phyloP scores from a whole-genome alignment of 1,140 invertebrate genomes.

The Parapsyche elsis region DNA sequence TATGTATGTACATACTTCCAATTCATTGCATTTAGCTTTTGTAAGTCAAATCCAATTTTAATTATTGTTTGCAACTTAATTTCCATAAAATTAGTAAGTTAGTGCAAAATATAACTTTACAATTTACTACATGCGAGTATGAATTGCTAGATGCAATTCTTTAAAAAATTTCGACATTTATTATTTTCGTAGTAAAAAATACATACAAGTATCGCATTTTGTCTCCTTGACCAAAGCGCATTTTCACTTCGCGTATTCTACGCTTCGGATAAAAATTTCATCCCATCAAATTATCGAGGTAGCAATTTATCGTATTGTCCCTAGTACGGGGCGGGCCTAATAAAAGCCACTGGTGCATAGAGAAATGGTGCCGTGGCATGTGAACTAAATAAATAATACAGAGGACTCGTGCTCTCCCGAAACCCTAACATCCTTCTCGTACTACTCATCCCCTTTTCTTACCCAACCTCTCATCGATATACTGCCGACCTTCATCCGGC shows the following conservation, averaged over 20 bases:
- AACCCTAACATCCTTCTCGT: background rate
- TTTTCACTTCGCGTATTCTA: background rate
- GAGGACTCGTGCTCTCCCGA: slow-evolving; percentile 32
- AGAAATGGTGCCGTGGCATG: slow-evolving; percentile 44
- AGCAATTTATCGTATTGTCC: slow-evolving; percentile 48
- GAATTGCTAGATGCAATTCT: too few species aligned
- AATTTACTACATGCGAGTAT: too few species aligned
- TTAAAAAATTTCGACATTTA: too few species aligned
- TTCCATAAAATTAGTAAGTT: too few species aligned
- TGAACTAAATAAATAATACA: slow-evolving; percentile 48
- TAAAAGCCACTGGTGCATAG: slow-evolving; percentile 47
- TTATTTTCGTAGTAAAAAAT: too few species aligned
- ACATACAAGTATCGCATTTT: slow-evolving; percentile 3
- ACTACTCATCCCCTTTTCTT: background rate
- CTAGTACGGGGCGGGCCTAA: slow-evolving; percentile 35
- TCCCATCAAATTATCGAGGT: slow-evolving; percentile 48
- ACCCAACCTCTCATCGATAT: slow-evolving; percentile 36
- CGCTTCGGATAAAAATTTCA: slow-evolving; percentile 43
- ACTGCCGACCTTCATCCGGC: slow-evolving; percentile 34
- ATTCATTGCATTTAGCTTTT: too few species aligned
- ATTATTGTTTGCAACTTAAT: too few species aligned
- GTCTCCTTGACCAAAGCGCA: background rate
- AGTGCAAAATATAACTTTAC: too few species aligned
- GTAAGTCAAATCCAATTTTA: too few species aligned
- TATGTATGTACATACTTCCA: too few species aligned